A percentile compares a stretch with the other conserved stretches of the same genome.
phyloP scores from a whole-genome alignment of 2,797 vertebrate genomes.

The Scyliorhinus canicula region DNA sequence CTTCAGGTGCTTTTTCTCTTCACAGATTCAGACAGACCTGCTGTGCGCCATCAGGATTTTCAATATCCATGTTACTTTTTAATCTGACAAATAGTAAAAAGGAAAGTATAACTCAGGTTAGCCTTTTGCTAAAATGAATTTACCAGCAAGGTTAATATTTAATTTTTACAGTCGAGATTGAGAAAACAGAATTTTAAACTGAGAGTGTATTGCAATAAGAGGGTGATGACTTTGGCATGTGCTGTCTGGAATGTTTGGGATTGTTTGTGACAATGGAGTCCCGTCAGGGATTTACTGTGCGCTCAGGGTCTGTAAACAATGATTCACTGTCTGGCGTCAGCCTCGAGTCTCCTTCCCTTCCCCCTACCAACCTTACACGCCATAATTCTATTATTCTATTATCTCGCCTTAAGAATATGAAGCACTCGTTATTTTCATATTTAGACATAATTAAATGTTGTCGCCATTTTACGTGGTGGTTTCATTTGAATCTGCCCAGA shows the following conservation, averaged over 20 bases:
- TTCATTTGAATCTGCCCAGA: neutral
- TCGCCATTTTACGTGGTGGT: neutral
- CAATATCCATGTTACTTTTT: neutral
- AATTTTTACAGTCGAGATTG: neutral
- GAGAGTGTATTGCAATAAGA: neutral
- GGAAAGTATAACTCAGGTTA: neutral
- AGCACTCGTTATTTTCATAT: no score
- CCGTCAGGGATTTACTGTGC: neutral
- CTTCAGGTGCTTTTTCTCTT: neutral
- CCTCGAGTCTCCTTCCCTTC: neutral
- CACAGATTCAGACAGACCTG: neutral
- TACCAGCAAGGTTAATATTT: neutral
- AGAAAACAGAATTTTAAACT: neutral
- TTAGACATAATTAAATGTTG: neutral
- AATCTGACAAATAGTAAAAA: neutral
- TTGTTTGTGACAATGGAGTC: constrained; percentile 26
- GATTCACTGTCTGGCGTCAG: constrained; percentile 24
- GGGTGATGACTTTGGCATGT: neutral
- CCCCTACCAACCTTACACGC: neutral
- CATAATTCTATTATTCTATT: neutral
- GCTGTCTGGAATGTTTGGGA: constrained; percentile 32
- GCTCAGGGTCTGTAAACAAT: constrained; percentile 26
- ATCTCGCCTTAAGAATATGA: neutral
- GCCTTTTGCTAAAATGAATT: neutral
- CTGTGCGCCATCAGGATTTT: neutral